phyloP scores from a whole-genome alignment of 2,797 vertebrate species.

The Odontamblyopus rebecca region DNA sequence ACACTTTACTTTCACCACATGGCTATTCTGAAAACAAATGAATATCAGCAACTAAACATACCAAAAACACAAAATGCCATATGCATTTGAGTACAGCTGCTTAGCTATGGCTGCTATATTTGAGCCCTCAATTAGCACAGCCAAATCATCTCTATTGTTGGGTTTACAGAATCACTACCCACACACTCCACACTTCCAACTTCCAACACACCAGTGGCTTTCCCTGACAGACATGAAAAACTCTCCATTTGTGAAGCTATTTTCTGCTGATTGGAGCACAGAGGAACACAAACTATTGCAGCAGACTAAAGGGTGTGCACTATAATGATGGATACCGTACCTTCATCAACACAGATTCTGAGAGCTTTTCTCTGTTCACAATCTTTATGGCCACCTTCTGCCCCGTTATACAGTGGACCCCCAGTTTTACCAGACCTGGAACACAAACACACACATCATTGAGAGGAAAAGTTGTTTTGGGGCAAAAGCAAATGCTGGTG shows the following conservation, averaged over 20 bases:
- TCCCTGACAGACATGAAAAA: slow-evolving; percentile 44
- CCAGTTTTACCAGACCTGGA: slow-evolving; percentile 90
- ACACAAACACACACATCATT: slow-evolving; percentile 7
- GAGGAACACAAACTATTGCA: not conserved
- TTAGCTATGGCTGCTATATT: slow-evolving; percentile 40
- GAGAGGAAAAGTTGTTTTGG: slow-evolving; percentile 19
- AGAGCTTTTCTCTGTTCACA: slow-evolving; percentile 92
- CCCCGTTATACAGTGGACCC: slow-evolving; percentile 90
- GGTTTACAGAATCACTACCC: slow-evolving; percentile 41
- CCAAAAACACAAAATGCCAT: slow-evolving; percentile 16
- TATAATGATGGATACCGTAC: slow-evolving; percentile 57
- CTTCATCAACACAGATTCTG: slow-evolving; percentile 93
- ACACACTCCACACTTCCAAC: slow-evolving; percentile 47
- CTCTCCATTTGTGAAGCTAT: slow-evolving; percentile 30
- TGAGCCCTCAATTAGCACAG: slow-evolving; percentile 50
- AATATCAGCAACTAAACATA: not conserved
- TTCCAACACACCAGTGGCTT: slow-evolving; percentile 35
- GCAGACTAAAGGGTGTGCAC: not conserved
- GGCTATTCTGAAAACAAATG: not conserved
- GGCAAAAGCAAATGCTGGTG: slow-evolving; percentile 36
- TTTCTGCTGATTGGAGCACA: slow-evolving; percentile 15
- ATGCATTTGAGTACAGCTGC: slow-evolving; percentile 15
- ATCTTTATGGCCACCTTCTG: slow-evolving; percentile 96
- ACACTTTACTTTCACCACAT: too few relatives aligned
- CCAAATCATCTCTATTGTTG: slow-evolving; percentile 53